A percentile compares a stretch with the other conserved stretches of the same genome.
Conservation (phyloP, 2,888 invertebrate genomes). For the Heliconius sara region DNA sequence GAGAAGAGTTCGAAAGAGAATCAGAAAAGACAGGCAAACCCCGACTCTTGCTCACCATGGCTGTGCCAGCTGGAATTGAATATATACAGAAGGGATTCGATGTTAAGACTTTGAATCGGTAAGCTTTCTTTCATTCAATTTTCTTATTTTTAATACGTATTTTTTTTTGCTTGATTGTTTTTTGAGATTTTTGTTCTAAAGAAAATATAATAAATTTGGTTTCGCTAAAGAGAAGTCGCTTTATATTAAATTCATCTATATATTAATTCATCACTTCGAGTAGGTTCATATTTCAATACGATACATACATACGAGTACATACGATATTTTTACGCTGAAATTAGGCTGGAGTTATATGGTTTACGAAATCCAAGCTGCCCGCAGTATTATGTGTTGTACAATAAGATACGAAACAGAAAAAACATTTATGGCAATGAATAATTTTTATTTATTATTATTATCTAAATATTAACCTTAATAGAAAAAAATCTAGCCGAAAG, state of each 20-base stretch:
- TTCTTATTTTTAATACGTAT: background rate
- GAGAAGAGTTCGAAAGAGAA: constrained; percentile 95
- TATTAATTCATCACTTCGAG: too few species aligned
- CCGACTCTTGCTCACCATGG: constrained; percentile 93
- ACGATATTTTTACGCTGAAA: too few species aligned
- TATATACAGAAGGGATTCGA: constrained; percentile 97
- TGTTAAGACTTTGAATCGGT: constrained; percentile 92
- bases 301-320: too few species aligned
- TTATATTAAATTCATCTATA: too few species aligned
- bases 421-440: too few species aligned
- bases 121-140: constrained; percentile 56
- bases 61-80: constrained; percentile 96
- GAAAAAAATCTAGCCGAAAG: background rate
- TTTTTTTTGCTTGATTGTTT: too few species aligned
- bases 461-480: background rate
- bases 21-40: constrained; percentile 92
- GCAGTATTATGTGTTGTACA: background rate
- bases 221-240: too few species aligned
- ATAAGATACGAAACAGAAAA: background rate
- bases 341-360: too few species aligned
- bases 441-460: background rate
- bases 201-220: too few species aligned
- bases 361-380: too few species aligned
- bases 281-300: too few species aligned
- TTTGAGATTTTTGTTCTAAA: too few species aligned